Evolutionary conservation across 2,888 invertebrate genomes (phyloP).

Genomic region (Tetragonisca angustula): DNA sequence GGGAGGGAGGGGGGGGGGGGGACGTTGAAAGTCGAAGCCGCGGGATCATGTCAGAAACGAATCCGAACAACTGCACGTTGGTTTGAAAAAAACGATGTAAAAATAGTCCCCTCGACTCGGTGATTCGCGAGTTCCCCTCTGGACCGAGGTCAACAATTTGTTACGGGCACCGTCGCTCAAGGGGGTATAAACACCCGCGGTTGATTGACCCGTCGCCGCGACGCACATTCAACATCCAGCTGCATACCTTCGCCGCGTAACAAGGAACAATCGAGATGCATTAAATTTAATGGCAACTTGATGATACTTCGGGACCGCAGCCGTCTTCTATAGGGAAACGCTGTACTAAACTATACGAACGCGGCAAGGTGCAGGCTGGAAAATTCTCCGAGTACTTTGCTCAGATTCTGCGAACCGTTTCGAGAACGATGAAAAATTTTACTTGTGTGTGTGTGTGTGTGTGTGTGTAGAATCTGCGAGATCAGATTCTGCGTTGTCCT

Average conservation of each 20-base stretch:
- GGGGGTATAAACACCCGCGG: slow-evolving; percentile 67
- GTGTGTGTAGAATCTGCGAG: neutral
- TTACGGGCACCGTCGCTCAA: slow-evolving; percentile 65
- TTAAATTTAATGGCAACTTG: slow-evolving; percentile 43
- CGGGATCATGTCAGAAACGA: neutral
- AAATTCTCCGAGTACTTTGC: neutral
- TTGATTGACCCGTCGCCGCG: slow-evolving; percentile 68
- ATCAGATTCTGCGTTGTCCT: neutral
- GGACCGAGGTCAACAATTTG: slow-evolving; percentile 72
- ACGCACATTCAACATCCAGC: slow-evolving; percentile 42
- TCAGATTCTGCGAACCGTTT: neutral
- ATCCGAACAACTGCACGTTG: slow-evolving; percentile 12
- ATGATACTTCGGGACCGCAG: slow-evolving; percentile 32
- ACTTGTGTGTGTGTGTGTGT: no score
- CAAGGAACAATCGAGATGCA: slow-evolving; percentile 50
- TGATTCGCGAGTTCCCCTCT: slow-evolving; percentile 66
- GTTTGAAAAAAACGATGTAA: slow-evolving; percentile 30
- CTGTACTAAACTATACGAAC: no score
- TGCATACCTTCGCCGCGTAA: slow-evolving; percentile 47
- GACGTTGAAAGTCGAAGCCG: no score
- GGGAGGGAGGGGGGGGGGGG: no score
- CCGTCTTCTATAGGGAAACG: neutral
- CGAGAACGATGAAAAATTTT: neutral
- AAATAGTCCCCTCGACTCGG: slow-evolving; percentile 50
- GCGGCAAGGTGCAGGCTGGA: neutral